Base-by-base conservation (phyloP, 2,797 vertebrate species). In the Tokudaia tokunoshimensis region DNA sequence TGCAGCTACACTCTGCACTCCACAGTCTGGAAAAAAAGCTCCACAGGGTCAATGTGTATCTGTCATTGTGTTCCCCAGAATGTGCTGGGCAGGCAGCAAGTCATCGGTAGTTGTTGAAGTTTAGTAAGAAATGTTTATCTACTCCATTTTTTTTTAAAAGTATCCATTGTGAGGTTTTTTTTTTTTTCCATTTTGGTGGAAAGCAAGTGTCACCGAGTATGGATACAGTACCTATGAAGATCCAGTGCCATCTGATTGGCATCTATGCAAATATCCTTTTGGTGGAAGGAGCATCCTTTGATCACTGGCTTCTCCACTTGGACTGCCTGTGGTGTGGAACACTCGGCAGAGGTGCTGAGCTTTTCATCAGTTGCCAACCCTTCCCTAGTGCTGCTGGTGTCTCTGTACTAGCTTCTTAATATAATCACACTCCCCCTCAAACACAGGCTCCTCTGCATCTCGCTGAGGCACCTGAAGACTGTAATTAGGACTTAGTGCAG, bases 401-500 rank as follows among this genome's bases (percentile, higher is more conserved):
- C 75, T 89, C 37, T n/a, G 31, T 6, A 1, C 26, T 9, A 12
- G 72, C 50, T 89, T 63, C 94, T 92, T 82, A 92, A 50, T 61
- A 76, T 37, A 89, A 75, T 89, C 82, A 31, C 26, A 34, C 5
- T 65, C 75, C 79, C 70, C 70, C n/a, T 91, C 74, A 65, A 63
- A 94, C 12, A 76, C 52, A 65, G 44, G 52, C 95, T 83, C 80
- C 86, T 91, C 84, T 15, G 3, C 65, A 26, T 50, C 94, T 72
- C 75, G 37, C 70, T 96, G 44, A 81, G 94, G 19, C 86, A 67
- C 94, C 90, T 78, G 86, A 84, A 34, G 89, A 76, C 92, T 52
- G 31, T 92, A 89, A 82, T 93, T 96, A 97, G 92, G 79, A 91
- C 78, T 81, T 52, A 67, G 86, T 52, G 59, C 65, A 41, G 61